These are phyloP conservation scores for Maccullochella peelii DNA, from an alignment of 2,113 vertebrate genomes.

Conservation along the genomic window DNA sequence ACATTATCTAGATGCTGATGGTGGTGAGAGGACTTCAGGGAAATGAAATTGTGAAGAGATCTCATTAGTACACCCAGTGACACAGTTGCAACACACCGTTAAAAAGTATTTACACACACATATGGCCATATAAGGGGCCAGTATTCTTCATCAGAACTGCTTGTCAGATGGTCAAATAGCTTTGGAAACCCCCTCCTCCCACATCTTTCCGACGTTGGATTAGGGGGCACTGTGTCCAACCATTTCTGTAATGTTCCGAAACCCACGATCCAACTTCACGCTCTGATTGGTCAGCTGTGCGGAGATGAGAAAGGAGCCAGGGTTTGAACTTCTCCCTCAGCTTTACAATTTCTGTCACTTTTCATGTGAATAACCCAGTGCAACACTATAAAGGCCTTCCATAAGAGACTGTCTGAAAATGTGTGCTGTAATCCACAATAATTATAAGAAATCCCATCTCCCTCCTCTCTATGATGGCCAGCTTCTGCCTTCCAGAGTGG, in stretches of 20 bases:
- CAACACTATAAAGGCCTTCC: no score
- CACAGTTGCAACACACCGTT: not conserved
- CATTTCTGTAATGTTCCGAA: not conserved
- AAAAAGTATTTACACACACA: not conserved
- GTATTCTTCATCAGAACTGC: not conserved
- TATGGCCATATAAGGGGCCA: not conserved
- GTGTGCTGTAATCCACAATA: no score
- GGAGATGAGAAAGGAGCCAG: not conserved
- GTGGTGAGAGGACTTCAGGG: conserved; percentile 30
- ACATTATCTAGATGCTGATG: not conserved
- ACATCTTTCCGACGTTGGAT: no score
- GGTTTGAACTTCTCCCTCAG: no score
- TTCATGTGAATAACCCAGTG: no score
- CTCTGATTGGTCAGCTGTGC: not conserved
- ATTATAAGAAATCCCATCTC: no score
- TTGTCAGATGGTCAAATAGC: not conserved
- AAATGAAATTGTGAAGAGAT: not conserved
- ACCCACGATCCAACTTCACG: not conserved
- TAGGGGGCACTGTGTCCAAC: not conserved
- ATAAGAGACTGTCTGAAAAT: no score
- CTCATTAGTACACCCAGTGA: not conserved
- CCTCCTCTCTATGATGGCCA: no score
- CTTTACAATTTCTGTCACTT: no score
- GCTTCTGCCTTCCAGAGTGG: no score
- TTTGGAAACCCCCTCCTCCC: not conserved